These are phyloP conservation scores for Spermophilus dauricus DNA, from an alignment of 2,113 vertebrate species.

Conservation along the genomic window DNA sequence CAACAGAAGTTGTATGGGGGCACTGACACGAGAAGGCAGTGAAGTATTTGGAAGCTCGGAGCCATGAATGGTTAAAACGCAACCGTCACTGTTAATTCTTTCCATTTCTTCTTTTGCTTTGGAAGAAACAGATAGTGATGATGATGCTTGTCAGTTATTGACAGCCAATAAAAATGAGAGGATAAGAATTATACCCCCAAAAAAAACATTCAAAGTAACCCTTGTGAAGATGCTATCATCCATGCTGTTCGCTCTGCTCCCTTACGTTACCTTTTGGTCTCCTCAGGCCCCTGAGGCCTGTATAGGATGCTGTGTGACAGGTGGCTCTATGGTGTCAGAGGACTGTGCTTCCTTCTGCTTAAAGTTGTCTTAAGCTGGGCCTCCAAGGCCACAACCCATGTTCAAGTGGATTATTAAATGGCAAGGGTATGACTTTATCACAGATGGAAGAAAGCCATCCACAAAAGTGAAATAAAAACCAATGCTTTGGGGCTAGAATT, in stretches of 20 bases:
- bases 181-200: background rate
- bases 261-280: background rate
- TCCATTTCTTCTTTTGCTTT: background rate
- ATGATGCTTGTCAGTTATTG: background rate
- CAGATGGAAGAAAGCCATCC: background rate
- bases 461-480: background rate
- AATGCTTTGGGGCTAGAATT: background rate
- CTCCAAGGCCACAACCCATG: background rate
- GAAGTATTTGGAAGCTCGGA: background rate
- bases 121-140: background rate
- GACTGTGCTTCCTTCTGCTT: background rate
- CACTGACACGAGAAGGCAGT: background rate
- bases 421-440: background rate
- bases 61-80: background rate
- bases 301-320: background rate
- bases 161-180: background rate
- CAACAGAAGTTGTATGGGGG: background rate
- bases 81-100: background rate
- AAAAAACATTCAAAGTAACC: constrained; percentile 1
- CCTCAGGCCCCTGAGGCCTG: background rate
- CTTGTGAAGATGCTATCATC: too few relatives aligned
- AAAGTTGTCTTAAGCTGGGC: background rate
- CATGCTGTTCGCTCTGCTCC: background rate
- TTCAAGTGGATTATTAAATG: background rate
- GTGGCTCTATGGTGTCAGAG: background rate